These are phyloP conservation scores for Agraylea sexmaculata DNA, from an alignment of 1,140 invertebrate species.

Conservation along the genomic window DNA sequence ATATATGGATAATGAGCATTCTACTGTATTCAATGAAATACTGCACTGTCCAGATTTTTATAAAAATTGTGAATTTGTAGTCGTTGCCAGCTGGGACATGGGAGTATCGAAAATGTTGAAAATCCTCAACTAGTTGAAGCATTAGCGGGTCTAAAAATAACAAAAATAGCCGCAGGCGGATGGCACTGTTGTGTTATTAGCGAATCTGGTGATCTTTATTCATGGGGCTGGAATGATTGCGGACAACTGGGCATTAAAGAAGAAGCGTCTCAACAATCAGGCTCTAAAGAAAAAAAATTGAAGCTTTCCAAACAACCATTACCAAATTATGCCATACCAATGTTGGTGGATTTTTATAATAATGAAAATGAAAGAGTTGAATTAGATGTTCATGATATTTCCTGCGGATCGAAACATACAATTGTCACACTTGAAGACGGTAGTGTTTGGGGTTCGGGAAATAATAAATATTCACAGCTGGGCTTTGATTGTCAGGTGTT, in stretches of 20 bases:
- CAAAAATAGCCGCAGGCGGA: constrained; percentile 60
- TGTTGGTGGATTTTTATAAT: constrained; percentile 42
- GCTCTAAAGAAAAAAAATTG: constrained; percentile 7
- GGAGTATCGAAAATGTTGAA: constrained; percentile 48
- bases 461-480: constrained; percentile 63
- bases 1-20: too few species aligned
- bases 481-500: constrained; percentile 31
- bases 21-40: too few species aligned
- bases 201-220: constrained; percentile 65
- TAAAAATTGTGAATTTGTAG: constrained; percentile 34
- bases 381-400: constrained; percentile 42
- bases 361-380: constrained; percentile 30
- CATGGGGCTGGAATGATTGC: constrained; percentile 85
- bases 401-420: constrained; percentile 57
- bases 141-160: constrained; percentile 58
- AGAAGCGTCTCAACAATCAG: constrained; percentile 26
- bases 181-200: constrained; percentile 77
- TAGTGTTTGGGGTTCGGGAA: constrained; percentile 55
- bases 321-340: constrained; percentile 36
- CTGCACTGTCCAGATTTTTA: constrained; percentile 11
- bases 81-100: constrained; percentile 74
- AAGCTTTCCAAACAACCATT: constrained; percentile 9
- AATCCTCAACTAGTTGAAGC: constrained; percentile 53
- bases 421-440: constrained; percentile 47
- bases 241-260: constrained; percentile 63